Percentiles rank a stretch among this genome's conserved stretches.
These are phyloP conservation scores for Ricordea florida DNA, from an alignment of 92 coral and sea anemone genomes.

Conservation along the genomic window DNA sequence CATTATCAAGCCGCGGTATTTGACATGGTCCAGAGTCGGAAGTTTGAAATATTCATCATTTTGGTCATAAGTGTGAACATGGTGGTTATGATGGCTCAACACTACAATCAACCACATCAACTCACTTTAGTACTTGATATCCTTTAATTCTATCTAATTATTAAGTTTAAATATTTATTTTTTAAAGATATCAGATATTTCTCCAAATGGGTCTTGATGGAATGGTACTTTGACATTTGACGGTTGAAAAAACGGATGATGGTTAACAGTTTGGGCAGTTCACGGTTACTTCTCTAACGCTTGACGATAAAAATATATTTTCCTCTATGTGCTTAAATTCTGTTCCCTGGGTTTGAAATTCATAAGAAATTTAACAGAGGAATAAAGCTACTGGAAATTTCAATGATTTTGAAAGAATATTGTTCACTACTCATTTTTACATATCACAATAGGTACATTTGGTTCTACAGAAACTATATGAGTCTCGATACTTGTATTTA, in stretches of 20 bases:
- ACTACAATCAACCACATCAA: constrained; percentile 73
- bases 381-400: too few species aligned
- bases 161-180: not conserved
- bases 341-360: too few species aligned
- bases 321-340: too few species aligned
- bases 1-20: constrained; percentile 65
- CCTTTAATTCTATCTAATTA: constrained; percentile 43
- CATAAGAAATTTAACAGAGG: too few species aligned
- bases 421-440: too few species aligned
- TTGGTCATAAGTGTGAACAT: constrained; percentile 76
- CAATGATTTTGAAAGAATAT: too few species aligned
- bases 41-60: constrained; percentile 84
- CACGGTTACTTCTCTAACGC: too few species aligned
- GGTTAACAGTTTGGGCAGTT: not conserved
- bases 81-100: constrained; percentile 90
- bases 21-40: constrained; percentile 79
- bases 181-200: too few species aligned
- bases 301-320: too few species aligned
- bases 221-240: too few species aligned
- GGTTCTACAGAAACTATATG: not conserved
- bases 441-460: too few species aligned
- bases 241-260: not conserved
- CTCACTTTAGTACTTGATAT: constrained; percentile 82
- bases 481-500: not conserved
- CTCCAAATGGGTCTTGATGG: too few species aligned